Evolutionary conservation across 2,113 vertebrate species (phyloP).

Genomic region (Coreoperca whiteheadi): DNA sequence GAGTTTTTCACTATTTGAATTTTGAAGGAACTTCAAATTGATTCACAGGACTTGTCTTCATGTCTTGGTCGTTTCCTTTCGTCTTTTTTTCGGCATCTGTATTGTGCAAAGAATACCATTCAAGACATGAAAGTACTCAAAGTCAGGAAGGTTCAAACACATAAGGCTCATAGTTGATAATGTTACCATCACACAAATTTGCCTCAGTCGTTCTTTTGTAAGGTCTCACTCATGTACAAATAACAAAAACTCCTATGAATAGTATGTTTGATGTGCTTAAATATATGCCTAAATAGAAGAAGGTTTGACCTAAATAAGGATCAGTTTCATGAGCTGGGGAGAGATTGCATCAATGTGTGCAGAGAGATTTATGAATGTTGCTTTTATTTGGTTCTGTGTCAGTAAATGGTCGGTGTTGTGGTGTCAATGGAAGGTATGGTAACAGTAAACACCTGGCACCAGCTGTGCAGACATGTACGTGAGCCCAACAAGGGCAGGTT

Average conservation of each 20-base stretch:
- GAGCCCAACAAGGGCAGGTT: not conserved
- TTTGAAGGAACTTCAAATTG: conserved; percentile 47
- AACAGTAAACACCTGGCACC: not conserved
- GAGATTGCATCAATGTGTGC: conserved; percentile 2
- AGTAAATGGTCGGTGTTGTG: not conserved
- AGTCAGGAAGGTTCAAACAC: not conserved
- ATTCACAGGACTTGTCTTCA: conserved; percentile 10
- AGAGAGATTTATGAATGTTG: not conserved
- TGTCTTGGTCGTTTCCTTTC: conserved; percentile 7
- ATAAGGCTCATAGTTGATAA: not conserved
- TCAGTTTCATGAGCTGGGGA: not conserved
- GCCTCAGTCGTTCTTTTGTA: not conserved
- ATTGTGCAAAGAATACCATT: conserved; percentile 8
- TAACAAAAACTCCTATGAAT: not conserved
- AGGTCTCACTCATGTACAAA: conserved; percentile 7
- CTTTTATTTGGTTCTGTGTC: conserved; percentile 4
- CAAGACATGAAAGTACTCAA: not conserved
- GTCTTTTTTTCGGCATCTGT: not conserved
- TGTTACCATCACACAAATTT: conserved; percentile 1
- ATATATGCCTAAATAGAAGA: conserved; percentile 9
- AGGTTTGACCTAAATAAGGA: conserved; percentile 11
- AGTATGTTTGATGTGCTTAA: not conserved
- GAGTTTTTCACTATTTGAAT: conserved; percentile 22
- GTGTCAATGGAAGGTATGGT: not conserved
- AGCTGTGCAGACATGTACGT: not conserved